phyloP scores from a whole-genome alignment of 2,888 invertebrate species.

The Pogonocherus hispidulus region DNA sequence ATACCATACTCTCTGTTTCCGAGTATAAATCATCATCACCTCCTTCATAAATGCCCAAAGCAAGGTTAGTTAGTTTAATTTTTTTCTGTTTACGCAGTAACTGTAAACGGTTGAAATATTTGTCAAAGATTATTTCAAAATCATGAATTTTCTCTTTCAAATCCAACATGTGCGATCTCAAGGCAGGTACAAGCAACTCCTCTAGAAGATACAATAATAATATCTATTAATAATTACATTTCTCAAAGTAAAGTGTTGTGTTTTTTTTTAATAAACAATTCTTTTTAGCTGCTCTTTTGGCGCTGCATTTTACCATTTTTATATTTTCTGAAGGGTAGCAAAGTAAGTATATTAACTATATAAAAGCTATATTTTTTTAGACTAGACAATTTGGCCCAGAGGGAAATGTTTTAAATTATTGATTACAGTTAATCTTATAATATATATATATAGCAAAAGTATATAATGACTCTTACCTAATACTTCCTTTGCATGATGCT shows the following conservation, averaged over 20 bases:
- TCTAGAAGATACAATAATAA: conserved; percentile 39
- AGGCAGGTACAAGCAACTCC: conserved; percentile 41
- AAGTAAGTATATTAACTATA: too few species aligned
- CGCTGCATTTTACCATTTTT: too few species aligned
- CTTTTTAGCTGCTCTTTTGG: too few species aligned
- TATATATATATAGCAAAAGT: too few species aligned
- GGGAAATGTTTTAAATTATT: too few species aligned
- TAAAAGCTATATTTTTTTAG: too few species aligned
- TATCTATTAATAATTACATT: too few species aligned
- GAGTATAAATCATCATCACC: conserved; percentile 66
- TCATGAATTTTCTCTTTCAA: conserved; percentile 48
- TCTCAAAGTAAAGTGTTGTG: too few species aligned
- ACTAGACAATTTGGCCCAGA: too few species aligned
- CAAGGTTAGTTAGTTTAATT: conserved; percentile 49
- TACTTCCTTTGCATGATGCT: conserved; percentile 27
- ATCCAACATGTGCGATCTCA: conserved; percentile 46
- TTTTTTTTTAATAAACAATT: too few species aligned
- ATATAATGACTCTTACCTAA: conserved; percentile 25
- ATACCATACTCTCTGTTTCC: conserved; percentile 50
- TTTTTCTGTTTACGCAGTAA: conserved; percentile 66
- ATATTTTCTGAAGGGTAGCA: too few species aligned
- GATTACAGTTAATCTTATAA: too few species aligned
- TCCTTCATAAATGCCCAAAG: conserved; percentile 55
- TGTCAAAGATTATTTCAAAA: conserved; percentile 43
- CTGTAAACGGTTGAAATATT: conserved; percentile 54